Conservation (phyloP, 2,888 invertebrate genomes). For the Carterocephalus palaemon region DNA sequence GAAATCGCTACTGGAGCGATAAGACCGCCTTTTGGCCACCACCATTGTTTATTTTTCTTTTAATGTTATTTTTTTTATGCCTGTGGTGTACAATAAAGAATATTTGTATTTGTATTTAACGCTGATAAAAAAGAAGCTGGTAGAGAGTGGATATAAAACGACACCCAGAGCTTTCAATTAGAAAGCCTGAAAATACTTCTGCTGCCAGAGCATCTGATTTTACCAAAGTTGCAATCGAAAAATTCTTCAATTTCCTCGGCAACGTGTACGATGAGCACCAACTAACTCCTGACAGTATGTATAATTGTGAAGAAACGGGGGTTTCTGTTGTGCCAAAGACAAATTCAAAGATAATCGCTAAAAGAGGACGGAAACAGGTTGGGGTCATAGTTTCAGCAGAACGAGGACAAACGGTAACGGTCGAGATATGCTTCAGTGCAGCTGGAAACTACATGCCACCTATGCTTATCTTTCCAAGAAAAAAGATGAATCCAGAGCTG, state of each 20-base stretch:
- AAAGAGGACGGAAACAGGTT: constrained; percentile 37
- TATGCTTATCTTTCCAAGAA: constrained; percentile 35
- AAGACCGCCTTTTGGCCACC: too few species aligned
- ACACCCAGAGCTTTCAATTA: constrained; percentile 33
- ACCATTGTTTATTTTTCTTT: too few species aligned
- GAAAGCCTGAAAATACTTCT: constrained; percentile 35
- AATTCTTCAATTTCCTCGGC: constrained; percentile 31
- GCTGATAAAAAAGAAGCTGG: constrained; percentile 40
- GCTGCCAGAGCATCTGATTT: constrained; percentile 43
- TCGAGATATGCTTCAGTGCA: constrained; percentile 39
- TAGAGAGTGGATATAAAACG: constrained; percentile 40
- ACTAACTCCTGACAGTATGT: constrained; percentile 36
- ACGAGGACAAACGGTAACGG: constrained; percentile 35
- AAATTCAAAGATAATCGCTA: constrained; percentile 33
- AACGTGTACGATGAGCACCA: constrained; percentile 32
- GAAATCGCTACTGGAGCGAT: too few species aligned
- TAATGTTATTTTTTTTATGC: too few species aligned
- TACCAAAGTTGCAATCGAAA: constrained; percentile 35
- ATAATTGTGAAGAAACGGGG: constrained; percentile 41
- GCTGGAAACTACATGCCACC: constrained; percentile 33
- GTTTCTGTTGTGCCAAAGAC: constrained; percentile 35
- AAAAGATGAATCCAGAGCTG: constrained; percentile 39
- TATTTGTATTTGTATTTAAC: too few species aligned
- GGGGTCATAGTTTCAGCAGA: constrained; percentile 38
- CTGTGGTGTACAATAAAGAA: too few species aligned